Percentiles rank a stretch among this genome's conserved stretches.
These are phyloP conservation scores for Thermophis baileyi DNA, from an alignment of 2,113 vertebrate genomes.

Conservation along the genomic window DNA sequence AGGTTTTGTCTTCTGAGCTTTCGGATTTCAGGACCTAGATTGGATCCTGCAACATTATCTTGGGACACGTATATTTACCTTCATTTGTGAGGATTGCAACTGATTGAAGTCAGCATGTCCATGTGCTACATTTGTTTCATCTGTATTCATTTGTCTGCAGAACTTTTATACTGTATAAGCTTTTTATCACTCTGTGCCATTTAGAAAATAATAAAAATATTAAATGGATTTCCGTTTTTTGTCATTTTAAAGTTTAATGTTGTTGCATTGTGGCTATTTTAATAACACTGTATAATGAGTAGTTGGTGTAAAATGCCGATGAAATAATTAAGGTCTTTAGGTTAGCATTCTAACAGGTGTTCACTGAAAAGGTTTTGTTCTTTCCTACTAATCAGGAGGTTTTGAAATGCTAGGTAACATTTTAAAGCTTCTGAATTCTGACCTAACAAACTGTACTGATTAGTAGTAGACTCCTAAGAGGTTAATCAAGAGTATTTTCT, in stretches of 20 bases:
- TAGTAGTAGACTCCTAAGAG: neutral
- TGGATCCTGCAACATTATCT: neutral
- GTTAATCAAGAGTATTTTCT: neutral
- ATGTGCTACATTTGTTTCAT: neutral
- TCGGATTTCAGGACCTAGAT: neutral
- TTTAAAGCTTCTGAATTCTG: neutral
- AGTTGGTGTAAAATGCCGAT: neutral
- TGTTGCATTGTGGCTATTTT: neutral
- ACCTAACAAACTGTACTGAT: neutral
- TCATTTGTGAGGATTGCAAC: neutral
- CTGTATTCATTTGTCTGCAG: neutral
- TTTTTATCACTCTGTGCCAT: neutral
- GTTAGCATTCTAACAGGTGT: neutral
- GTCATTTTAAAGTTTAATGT: constrained; percentile 11
- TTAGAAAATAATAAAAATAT: neutral
- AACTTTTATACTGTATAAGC: neutral
- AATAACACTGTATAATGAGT: neutral
- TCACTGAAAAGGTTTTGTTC: neutral
- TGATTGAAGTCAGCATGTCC: neutral
- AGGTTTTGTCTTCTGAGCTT: too few species aligned
- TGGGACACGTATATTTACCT: neutral
- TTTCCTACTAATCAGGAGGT: neutral
- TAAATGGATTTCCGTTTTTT: neutral
- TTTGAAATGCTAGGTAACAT: neutral
- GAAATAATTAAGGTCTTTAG: neutral